Percentiles rank a stretch among this genome's conserved stretches.
Conservation (phyloP, 2,888 invertebrate species). For the Neoscelio sp. region DNA sequence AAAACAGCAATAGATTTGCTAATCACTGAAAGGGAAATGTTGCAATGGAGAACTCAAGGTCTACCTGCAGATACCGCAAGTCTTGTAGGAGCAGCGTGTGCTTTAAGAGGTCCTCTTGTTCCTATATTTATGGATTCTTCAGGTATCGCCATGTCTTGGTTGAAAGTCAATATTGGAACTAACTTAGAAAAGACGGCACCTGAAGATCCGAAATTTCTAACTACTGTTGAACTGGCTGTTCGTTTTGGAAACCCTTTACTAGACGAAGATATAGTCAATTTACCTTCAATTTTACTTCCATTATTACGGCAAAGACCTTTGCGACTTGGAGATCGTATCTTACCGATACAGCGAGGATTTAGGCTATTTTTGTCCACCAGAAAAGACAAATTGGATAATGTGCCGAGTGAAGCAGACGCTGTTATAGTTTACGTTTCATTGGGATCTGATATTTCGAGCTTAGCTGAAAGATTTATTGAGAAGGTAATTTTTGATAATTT, state of each 20-base stretch:
- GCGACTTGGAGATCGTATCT: slow-evolving; percentile 77
- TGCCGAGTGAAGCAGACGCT: slow-evolving; percentile 82
- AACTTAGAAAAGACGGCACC: slow-evolving; percentile 92
- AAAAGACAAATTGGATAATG: slow-evolving; percentile 94
- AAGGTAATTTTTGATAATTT: too few relatives aligned
- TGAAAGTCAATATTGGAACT: slow-evolving; percentile 88
- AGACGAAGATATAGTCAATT: slow-evolving; percentile 78
- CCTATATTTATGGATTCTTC: slow-evolving; percentile 96
- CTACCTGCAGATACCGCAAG: slow-evolving; percentile 86
- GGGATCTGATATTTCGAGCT: slow-evolving; percentile 77
- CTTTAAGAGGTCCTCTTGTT: slow-evolving; percentile 85
- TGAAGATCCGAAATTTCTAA: slow-evolving; percentile 89
- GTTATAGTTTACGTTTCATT: slow-evolving; percentile 77
- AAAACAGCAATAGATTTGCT: slow-evolving; percentile 76
- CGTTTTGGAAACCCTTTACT: slow-evolving; percentile 84
- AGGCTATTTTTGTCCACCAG: slow-evolving; percentile 85
- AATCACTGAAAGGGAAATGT: slow-evolving; percentile 88
- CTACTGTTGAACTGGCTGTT: slow-evolving; percentile 89
- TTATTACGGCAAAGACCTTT: slow-evolving; percentile 75
- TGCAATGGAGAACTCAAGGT: slow-evolving; percentile 94
- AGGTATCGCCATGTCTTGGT: slow-evolving; percentile 92
- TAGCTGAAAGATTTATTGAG: slow-evolving; percentile 80
- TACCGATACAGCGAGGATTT: slow-evolving; percentile 77
- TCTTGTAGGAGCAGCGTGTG: slow-evolving; percentile 79
- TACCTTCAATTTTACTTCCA: slow-evolving; percentile 79